Base-by-base conservation (phyloP, 2,113 vertebrate genomes). In the Aleadryas rufinucha region DNA sequence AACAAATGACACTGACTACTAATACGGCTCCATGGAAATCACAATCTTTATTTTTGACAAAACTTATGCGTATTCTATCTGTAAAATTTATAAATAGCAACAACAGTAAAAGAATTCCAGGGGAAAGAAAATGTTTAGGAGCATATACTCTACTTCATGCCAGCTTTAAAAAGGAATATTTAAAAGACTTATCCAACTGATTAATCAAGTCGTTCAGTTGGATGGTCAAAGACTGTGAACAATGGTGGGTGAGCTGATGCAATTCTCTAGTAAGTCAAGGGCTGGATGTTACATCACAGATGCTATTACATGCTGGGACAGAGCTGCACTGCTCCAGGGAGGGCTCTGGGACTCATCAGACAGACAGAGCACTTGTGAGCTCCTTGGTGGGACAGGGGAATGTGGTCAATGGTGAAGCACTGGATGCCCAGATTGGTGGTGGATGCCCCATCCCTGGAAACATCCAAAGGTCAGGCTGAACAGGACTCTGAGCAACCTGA, bases 41-140 rank as follows among this genome's bases (percentile, higher is more conserved):
- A 52, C 50, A 52, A 53, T 69, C 20, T 97, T 96, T 94, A 91
- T 94, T 96, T 87, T 69, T 89, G 70, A 72, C 49, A 93, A 87
- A 95, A 89, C 50, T 45, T 72, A 49, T 61, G 7, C 3, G 28
- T 74, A 39, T 82, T 56, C 65, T 68, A 75, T 23, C 45, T 82
- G 61, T 69, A 97, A 95, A 87, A 71, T 79, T 84, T 92, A 75
- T 53, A 91, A 96, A 94, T 66, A 89, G 4, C 66, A 37, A 76
- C 54, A 56, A 33, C 27, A 84, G 16, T 61, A 84, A 74, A 95
- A 77, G 45, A 83, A 53, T 7, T 71, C 3, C 8, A 1, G 7
- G 20, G 1, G 4, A 1, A 8, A 8, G 23, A 19, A 27, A 12
- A 18, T 3, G 3, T 30, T 7, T 6, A 33, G 17, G 30, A 69